Evolutionary conservation across 2,797 vertebrate genomes (phyloP).

Genomic region (Mormyrops attenuatus): DNA sequence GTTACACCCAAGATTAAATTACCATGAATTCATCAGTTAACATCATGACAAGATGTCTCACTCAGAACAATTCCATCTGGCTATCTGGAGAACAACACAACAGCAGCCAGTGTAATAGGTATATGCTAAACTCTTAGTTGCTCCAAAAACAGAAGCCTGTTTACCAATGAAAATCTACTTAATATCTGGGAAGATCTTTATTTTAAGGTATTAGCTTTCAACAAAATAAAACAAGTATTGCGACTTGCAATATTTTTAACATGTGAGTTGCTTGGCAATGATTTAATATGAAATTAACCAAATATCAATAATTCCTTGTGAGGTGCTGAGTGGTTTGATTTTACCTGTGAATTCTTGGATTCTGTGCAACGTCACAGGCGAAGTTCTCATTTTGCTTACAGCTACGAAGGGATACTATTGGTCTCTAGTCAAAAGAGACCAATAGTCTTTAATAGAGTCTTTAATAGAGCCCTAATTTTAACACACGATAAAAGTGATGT

Average conservation of each 20-base stretch:
- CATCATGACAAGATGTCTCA: background rate
- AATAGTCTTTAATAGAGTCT: too few relatives aligned
- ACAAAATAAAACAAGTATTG: background rate
- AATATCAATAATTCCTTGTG: background rate
- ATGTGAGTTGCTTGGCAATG: background rate
- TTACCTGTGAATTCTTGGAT: background rate
- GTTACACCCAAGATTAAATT: background rate
- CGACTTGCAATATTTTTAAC: background rate
- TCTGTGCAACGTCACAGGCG: background rate
- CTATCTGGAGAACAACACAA: background rate
- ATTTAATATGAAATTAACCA: background rate
- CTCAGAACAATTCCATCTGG: conserved; percentile 5
- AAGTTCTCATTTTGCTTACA: background rate
- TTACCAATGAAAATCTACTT: background rate
- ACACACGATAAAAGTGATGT: background rate
- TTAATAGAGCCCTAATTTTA: background rate
- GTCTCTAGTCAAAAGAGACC: background rate
- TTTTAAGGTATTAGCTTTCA: background rate
- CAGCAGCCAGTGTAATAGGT: background rate
- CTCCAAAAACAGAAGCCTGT: background rate
- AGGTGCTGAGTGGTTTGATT: background rate
- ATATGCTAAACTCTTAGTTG: background rate
- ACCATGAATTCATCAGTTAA: conserved; percentile 10
- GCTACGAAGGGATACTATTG: background rate
- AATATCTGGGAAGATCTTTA: background rate